These are phyloP conservation scores for Chelonia mydas DNA, from an alignment of 2,797 vertebrate genomes.

Conservation along the genomic window DNA sequence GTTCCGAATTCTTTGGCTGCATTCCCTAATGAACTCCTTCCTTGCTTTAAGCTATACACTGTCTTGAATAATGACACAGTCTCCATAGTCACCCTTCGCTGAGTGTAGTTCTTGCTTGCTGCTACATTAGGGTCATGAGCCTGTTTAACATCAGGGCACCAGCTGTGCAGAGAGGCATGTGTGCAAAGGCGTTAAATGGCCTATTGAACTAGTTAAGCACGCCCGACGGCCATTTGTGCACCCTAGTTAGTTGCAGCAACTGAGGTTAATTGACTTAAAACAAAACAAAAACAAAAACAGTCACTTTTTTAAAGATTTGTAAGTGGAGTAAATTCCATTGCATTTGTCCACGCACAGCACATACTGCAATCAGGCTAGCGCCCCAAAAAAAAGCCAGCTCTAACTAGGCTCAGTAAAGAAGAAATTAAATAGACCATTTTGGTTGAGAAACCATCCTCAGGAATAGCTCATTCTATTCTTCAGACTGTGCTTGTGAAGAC, in stretches of 20 bases:
- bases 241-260: background rate
- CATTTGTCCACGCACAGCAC: too few species aligned
- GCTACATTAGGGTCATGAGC: background rate
- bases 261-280: background rate
- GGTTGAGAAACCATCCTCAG: too few species aligned
- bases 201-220: background rate
- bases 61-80: background rate
- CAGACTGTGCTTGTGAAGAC: background rate
- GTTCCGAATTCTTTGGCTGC: background rate
- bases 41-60: background rate
- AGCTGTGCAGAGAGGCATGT: background rate
- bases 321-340: background rate
- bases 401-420: background rate
- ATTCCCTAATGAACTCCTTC: background rate
- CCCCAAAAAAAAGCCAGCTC: fast-evolving
- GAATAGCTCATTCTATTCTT: background rate
- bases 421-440: background rate
- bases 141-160: background rate
- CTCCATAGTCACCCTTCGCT: background rate
- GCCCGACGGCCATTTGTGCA: background rate
- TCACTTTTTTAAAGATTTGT: background rate
- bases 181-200: background rate
- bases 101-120: background rate
- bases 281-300: background rate
- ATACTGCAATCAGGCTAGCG: background rate